These are phyloP conservation scores for Mystacides longicornis DNA, from an alignment of 2,888 invertebrate species.

Conservation along the genomic window DNA sequence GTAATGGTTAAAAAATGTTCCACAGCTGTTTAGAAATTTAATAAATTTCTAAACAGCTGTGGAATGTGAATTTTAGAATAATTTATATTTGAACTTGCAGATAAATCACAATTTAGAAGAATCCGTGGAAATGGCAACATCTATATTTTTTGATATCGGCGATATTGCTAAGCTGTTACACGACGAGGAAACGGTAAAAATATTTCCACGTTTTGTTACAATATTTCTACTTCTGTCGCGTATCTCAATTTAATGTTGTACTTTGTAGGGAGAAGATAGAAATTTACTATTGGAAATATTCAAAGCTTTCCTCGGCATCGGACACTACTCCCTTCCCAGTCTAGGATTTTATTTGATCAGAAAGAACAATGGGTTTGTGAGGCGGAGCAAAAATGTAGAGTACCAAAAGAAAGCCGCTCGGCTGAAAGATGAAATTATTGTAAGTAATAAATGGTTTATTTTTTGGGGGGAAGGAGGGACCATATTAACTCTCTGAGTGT, in stretches of 20 bases:
- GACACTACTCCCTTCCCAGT: constrained; percentile 42
- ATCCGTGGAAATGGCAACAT: constrained; percentile 44
- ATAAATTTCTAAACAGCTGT: neutral
- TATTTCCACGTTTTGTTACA: constrained; percentile 30
- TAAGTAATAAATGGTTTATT: no score
- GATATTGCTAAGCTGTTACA: constrained; percentile 49
- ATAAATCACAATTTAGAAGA: constrained; percentile 36
- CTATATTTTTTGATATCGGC: constrained; percentile 46
- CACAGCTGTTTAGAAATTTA: neutral
- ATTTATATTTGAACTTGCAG: neutral
- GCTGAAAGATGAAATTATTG: constrained; percentile 38
- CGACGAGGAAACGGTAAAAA: constrained; percentile 33
- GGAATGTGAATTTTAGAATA: neutral
- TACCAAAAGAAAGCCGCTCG: constrained; percentile 33
- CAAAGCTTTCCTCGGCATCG: constrained; percentile 33
- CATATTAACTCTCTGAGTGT: no score
- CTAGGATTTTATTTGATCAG: constrained; percentile 42
- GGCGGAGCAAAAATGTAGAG: constrained; percentile 29
- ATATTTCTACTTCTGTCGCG: neutral
- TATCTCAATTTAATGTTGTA: neutral
- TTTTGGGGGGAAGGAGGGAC: no score
- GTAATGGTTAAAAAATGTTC: no score
- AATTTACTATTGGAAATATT: constrained; percentile 36
- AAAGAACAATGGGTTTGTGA: constrained; percentile 39
- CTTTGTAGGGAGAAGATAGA: constrained; percentile 24